Base-by-base conservation (phyloP, 2,113 vertebrate species). In the Halichoeres trimaculatus region DNA sequence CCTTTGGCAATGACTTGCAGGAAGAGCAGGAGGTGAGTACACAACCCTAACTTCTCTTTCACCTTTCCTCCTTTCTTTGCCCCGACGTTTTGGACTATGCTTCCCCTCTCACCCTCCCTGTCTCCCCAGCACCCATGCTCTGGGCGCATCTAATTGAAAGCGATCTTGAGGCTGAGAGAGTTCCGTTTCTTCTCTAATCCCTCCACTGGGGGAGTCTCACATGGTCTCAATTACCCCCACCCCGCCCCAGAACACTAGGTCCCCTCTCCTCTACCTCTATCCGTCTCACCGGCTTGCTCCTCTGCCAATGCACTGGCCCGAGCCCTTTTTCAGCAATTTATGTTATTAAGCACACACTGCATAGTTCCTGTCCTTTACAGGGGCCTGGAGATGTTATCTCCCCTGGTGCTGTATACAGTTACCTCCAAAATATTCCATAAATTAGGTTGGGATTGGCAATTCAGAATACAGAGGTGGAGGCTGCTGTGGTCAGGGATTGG, bases 101-200 rank as follows among this genome's bases (percentile, higher is more conserved):
- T 47, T 24, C 64, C 64, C 82, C 74, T 81, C 73, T 81, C 90
- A 91, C 93, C 93, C 93, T 93, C 95, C 90, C 92, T 86, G 94
- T 94, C 93, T 94, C 94, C 93, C 93, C 35, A 47, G 65, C 81
- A 95, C 95, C 94, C 90, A 91, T 86, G 95, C 96, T 96, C 95
- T 94, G 95, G 96, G 97, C 95, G 95, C 97, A 93, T 96, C 97
- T 98, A 99, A 98, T 99, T 98, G 96, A 97, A 98, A 97, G 96
- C 95, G 95, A 98, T 98, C 96, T 97, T 90, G 89, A 91, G 92
- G 81, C 88, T 93, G 95, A 96, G 95, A 94, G 94, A 95, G 96
- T 95, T 96, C 96, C 95, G 96, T 96, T 96, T 96, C 96, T 96
- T 94, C 92, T 89, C 85, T 94, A 94, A 95, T 94, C 93, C 91